Conservation (phyloP, 2,797 vertebrate species). For the Rhadinocentrus ornatus region DNA sequence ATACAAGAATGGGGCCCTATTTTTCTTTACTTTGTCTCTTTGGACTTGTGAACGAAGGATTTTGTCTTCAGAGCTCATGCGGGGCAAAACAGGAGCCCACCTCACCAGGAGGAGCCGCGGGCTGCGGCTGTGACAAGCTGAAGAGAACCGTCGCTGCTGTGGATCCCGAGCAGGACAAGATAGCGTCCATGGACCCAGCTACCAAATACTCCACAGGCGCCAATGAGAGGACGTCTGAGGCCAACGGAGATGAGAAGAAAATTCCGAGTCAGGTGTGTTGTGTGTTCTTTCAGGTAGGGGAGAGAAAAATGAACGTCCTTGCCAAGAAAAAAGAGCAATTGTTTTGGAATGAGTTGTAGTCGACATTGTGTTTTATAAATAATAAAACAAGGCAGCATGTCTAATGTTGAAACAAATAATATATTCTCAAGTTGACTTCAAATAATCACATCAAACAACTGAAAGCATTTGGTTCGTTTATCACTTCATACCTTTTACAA, state of each 20-base stretch:
- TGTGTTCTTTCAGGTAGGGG: neutral
- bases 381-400: neutral
- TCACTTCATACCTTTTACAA: neutral
- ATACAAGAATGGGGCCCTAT: slow-evolving; percentile 23
- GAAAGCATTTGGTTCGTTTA: neutral
- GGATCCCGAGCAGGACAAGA: slow-evolving; percentile 5
- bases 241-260: neutral
- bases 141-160: slow-evolving; percentile 55
- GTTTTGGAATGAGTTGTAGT: neutral
- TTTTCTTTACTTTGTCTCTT: slow-evolving; percentile 29
- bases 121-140: slow-evolving; percentile 79
- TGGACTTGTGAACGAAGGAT: neutral
- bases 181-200: slow-evolving; percentile 26
- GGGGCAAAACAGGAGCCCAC: slow-evolving; percentile 22
- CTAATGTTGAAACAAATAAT: neutral
- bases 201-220: slow-evolving; percentile 71
- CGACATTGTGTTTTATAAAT: neutral
- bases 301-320: neutral
- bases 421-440: too few species aligned
- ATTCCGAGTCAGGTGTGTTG: slow-evolving; percentile 57
- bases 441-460: too few species aligned
- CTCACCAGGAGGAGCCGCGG: slow-evolving; percentile 22
- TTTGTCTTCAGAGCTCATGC: slow-evolving; percentile 32
- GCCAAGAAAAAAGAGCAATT: neutral
- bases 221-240: slow-evolving; percentile 35